These are phyloP conservation scores for Malurus alboscapulatus DNA, from an alignment of 2,113 vertebrate species.

Conservation along the genomic window DNA sequence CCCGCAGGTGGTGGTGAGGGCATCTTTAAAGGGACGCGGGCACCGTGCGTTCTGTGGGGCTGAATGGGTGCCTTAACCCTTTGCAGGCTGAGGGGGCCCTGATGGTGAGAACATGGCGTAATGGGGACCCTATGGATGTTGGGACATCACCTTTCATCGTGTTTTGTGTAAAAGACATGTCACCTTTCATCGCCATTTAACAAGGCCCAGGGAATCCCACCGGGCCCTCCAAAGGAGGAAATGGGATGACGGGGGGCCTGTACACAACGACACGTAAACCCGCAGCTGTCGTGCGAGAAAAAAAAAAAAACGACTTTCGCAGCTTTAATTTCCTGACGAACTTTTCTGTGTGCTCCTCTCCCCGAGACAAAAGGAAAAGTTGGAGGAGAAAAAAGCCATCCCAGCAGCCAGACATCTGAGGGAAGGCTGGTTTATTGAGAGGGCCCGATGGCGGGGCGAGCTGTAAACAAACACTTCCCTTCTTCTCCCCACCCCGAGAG, in stretches of 20 bases:
- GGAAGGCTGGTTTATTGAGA: neutral
- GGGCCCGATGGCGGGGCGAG: neutral
- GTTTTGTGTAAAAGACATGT: neutral
- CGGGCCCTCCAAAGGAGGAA: neutral
- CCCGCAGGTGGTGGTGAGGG: slow-evolving; percentile 5
- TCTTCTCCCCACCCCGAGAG: slow-evolving; percentile 1
- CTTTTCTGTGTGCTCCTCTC: slow-evolving; percentile 24
- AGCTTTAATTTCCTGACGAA: slow-evolving; percentile 24
- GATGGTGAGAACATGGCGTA: neutral
- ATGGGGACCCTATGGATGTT: neutral
- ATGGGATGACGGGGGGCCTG: neutral
- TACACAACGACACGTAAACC: slow-evolving; percentile 10
- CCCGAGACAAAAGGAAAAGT: neutral
- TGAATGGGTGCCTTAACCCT: slow-evolving; percentile 40
- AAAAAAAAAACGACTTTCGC: neutral
- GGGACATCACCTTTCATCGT: neutral
- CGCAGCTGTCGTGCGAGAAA: neutral
- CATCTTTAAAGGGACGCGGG: slow-evolving; percentile 29
- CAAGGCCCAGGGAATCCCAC: neutral
- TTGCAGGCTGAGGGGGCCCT: neutral
- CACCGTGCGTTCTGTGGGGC: neutral
- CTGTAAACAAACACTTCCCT: slow-evolving; percentile 55
- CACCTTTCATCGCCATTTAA: neutral
- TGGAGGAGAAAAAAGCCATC: neutral
- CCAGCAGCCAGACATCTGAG: neutral